Base-by-base conservation (phyloP, 2,797 vertebrate genomes). In the Melanotaenia parkinsoni region DNA sequence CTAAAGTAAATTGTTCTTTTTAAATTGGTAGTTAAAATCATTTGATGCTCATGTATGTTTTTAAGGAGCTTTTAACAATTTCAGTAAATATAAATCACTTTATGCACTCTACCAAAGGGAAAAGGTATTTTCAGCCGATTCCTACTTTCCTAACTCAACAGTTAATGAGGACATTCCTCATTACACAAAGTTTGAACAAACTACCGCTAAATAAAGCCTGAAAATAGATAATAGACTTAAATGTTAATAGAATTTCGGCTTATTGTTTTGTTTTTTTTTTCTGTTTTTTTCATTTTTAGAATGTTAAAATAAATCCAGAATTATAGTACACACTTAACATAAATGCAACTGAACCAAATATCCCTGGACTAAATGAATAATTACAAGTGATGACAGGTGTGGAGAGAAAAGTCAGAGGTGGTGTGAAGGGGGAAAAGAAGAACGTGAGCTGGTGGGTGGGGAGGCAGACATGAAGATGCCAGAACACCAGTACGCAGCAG, bases 391-490 rank as follows among this genome's bases (percentile, higher is more conserved):
- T 24, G 43, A 67, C 77, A 56, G 61, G 72, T 63, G 28, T 20
- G 38, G 79, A 72, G 50, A 4, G 73, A 82, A 80, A 22, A 63
- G 67, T 81, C 75, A 72, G 58, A 68, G 72, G 72, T n/a, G 12
- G 35, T 86, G 79, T 81, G 66, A 66, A 78, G 72, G 70, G 84
- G 81, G 68, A 81, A 70, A 47, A 80, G 64, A 78, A 68, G 67
- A 54, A 70, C 37, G 66, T 16, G 67, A 80, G 69, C 40, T 70
- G 67, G 76, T 72, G 74, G 67, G 63, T 76, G 71, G 72, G 69
- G 47, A 79, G 68, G 64, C 24, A 80, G 74, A 62, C 13, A 51
- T 68, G 72, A 69, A 84, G 77, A 87, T 66, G 72, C 59, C 56
- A 53, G 70, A 58, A 72, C 58, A 73, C 54, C 54, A 30, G 54